A percentile compares a stretch with the other conserved stretches of the same genome.
phyloP scores from a whole-genome alignment of 2,888 invertebrate genomes.

The Drosophila nr. perissopoda region DNA sequence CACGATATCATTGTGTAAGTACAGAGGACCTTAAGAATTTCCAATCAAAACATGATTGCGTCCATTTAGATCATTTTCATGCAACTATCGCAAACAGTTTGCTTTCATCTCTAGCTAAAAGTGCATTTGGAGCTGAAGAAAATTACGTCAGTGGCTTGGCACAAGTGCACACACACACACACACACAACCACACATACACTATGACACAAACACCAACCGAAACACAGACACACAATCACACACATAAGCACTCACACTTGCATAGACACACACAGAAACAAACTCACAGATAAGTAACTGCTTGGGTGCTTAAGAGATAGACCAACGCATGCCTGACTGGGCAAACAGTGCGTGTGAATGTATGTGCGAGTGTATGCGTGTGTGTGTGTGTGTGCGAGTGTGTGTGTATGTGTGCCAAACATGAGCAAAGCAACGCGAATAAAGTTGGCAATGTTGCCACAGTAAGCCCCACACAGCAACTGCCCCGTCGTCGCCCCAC shows the following conservation, averaged over 20 bases:
- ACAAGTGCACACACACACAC: constrained; percentile 41
- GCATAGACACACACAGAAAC: constrained; percentile 7
- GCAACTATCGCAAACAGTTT: not conserved
- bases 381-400: constrained; percentile 7
- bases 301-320: constrained; percentile 71
- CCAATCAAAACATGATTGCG: not conserved
- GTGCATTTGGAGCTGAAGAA: constrained; percentile 74
- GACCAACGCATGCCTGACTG: constrained; percentile 50
- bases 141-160: constrained; percentile 77
- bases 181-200: not conserved
- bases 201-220: not conserved
- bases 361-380: constrained; percentile 5
- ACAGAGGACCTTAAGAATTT: not conserved
- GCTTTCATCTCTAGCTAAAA: constrained; percentile 60
- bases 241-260: constrained; percentile 9
- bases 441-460: constrained; percentile 59
- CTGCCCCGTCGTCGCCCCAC: not conserved
- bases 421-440: constrained; percentile 46
- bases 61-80: not conserved
- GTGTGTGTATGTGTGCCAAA: constrained; percentile 46
- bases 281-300: constrained; percentile 67
- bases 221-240: not conserved
- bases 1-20: not conserved
- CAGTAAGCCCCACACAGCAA: not conserved
- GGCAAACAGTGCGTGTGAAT: constrained; percentile 54